phyloP scores from a whole-genome alignment of 2,888 invertebrate species.

The Poecilus cupreus region DNA sequence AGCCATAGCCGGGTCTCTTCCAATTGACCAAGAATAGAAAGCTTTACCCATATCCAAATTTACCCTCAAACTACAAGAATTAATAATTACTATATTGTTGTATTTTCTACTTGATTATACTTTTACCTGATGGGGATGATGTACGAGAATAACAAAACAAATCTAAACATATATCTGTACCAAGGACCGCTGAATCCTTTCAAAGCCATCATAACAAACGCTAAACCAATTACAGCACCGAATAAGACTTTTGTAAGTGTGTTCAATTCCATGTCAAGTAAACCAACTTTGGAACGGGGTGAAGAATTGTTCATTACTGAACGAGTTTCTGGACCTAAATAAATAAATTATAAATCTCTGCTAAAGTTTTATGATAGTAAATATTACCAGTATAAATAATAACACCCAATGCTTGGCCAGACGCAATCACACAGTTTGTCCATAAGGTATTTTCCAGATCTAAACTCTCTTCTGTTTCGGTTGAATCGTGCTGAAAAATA shows the following conservation, averaged over 20 bases:
- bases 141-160: slow-evolving; percentile 97
- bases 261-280: slow-evolving; percentile 97
- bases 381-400: slow-evolving; percentile 90
- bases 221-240: slow-evolving; percentile 90
- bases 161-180: slow-evolving; percentile 97
- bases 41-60: slow-evolving; percentile 99
- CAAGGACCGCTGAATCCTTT: slow-evolving; percentile 98
- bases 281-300: slow-evolving; percentile 96
- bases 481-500: slow-evolving; percentile 77
- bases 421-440: slow-evolving; percentile 99
- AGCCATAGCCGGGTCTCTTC: slow-evolving; percentile 92
- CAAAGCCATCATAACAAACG: slow-evolving; percentile 95
- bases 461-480: slow-evolving; percentile 84
- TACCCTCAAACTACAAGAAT: slow-evolving; percentile 91
- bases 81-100: too few species aligned
- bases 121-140: slow-evolving; percentile 96
- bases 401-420: slow-evolving; percentile 95
- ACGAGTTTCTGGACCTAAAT: slow-evolving; percentile 91
- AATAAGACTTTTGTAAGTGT: slow-evolving; percentile 97
- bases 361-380: background rate
- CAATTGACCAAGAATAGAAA: slow-evolving; percentile 97
- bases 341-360: background rate
- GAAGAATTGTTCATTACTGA: slow-evolving; percentile 99
- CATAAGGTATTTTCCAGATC: slow-evolving; percentile 98
- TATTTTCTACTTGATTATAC: background rate